These are phyloP conservation scores for Protonemura montana DNA, from an alignment of 2,888 invertebrate genomes.

Conservation along the genomic window DNA sequence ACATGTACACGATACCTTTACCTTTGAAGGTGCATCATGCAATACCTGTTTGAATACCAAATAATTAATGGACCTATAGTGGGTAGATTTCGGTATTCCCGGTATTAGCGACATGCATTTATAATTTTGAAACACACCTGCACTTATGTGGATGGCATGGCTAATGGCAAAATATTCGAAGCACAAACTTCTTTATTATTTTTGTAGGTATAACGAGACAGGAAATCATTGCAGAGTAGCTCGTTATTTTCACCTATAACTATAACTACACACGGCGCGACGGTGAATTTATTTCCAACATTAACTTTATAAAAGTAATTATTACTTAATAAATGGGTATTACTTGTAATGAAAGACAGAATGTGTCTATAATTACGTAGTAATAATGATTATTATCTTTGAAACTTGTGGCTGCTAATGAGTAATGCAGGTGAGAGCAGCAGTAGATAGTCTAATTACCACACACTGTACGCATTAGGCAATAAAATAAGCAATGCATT, in stretches of 20 bases:
- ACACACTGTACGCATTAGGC: slow-evolving; percentile 12
- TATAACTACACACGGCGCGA: neutral
- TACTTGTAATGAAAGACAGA: slow-evolving; percentile 34
- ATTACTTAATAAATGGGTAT: slow-evolving; percentile 39
- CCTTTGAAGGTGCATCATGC: neutral
- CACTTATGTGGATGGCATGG: neutral
- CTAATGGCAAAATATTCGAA: slow-evolving; percentile 21
- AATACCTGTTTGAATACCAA: neutral
- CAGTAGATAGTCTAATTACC: slow-evolving; percentile 24
- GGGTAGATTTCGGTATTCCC: neutral
- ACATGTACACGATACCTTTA: no score
- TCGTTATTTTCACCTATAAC: slow-evolving; percentile 23
- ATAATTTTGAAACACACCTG: neutral
- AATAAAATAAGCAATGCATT: neutral
- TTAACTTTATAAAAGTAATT: slow-evolving; percentile 27
- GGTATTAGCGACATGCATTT: neutral
- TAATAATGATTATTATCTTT: slow-evolving; percentile 35
- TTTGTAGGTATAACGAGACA: slow-evolving; percentile 22
- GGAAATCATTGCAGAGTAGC: slow-evolving; percentile 31
- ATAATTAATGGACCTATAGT: neutral
- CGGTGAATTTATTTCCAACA: slow-evolving; percentile 22
- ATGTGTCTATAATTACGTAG: slow-evolving; percentile 37
- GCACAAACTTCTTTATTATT: neutral
- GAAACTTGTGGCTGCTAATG: slow-evolving; percentile 36
- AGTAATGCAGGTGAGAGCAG: slow-evolving; percentile 39